Evolutionary conservation across 2,888 invertebrate species (phyloP).

Genomic region (Rhogogaster chlorosoma): DNA sequence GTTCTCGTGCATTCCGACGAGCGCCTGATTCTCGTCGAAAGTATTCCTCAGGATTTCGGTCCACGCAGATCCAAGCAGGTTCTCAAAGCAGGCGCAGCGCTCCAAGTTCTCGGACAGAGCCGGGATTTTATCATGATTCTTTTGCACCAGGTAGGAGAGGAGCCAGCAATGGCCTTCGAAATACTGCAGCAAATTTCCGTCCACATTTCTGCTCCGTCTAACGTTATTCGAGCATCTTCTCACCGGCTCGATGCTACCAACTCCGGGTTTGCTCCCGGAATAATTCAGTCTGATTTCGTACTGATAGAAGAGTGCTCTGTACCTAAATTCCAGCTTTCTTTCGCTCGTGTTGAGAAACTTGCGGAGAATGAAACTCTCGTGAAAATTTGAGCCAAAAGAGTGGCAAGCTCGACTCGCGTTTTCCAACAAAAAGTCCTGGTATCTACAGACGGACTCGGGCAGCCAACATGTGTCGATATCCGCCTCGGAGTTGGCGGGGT

Average conservation of each 20-base stretch:
- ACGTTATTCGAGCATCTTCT: slow-evolving; percentile 77
- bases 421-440: slow-evolving; percentile 62
- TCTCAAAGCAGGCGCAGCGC: slow-evolving; percentile 82
- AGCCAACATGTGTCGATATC: slow-evolving; percentile 53
- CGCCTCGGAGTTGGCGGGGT: slow-evolving; percentile 22
- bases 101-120: slow-evolving; percentile 77
- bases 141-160: slow-evolving; percentile 84
- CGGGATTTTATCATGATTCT: slow-evolving; percentile 81
- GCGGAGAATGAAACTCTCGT: slow-evolving; percentile 27
- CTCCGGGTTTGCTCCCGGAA: background rate
- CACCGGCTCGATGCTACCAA: background rate
- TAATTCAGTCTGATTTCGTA: slow-evolving; percentile 28
- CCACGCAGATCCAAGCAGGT: slow-evolving; percentile 81
- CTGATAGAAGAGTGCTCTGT: slow-evolving; percentile 1
- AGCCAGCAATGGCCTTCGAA: slow-evolving; percentile 85
- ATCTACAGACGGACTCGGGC: slow-evolving; percentile 67
- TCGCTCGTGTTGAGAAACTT: slow-evolving; percentile 24
- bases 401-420: slow-evolving; percentile 43
- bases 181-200: slow-evolving; percentile 82
- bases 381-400: background rate
- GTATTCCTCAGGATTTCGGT: slow-evolving; percentile 80
- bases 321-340: slow-evolving; percentile 36
- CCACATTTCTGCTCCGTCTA: slow-evolving; percentile 71
- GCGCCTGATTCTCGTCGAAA: slow-evolving; percentile 81
- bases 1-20: slow-evolving; percentile 82